phyloP scores from a whole-genome alignment of 2,888 invertebrate genomes.

The Acleris cristana region DNA sequence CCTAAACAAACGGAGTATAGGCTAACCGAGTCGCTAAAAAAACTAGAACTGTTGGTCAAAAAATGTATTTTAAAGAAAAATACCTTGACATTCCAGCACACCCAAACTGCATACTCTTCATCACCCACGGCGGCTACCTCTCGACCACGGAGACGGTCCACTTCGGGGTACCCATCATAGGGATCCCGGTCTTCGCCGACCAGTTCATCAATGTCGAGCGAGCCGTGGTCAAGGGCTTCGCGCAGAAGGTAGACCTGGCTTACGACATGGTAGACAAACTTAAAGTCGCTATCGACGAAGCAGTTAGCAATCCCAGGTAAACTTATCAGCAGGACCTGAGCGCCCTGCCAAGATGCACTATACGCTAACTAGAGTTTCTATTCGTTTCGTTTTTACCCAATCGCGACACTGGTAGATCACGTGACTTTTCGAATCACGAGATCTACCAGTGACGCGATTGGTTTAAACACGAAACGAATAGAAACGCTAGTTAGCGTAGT shows the following conservation, averaged over 20 bases:
- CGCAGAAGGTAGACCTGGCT: conserved; percentile 25
- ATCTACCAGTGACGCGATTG: no score
- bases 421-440: no score
- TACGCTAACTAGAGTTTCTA: no score
- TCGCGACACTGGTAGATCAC: no score
- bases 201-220: conserved; percentile 60
- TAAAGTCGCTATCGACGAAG: conserved; percentile 24
- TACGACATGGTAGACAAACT: conserved; percentile 26
- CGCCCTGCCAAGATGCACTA: no score
- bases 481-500: no score
- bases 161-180: conserved; percentile 63
- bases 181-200: conserved; percentile 65
- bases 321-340: neutral
- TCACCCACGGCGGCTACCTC: conserved; percentile 69
- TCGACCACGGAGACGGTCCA: conserved; percentile 64
- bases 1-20: no score
- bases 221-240: conserved; percentile 43
- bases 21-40: no score
- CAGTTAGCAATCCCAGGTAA: conserved; percentile 20
- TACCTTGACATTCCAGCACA: neutral
- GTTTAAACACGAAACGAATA: no score
- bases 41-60: no score
- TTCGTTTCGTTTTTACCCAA: no score
- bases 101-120: conserved; percentile 64
- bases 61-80: neutral